Conservation (phyloP, 2,888 invertebrate genomes). For the Notodonta ziczac region DNA sequence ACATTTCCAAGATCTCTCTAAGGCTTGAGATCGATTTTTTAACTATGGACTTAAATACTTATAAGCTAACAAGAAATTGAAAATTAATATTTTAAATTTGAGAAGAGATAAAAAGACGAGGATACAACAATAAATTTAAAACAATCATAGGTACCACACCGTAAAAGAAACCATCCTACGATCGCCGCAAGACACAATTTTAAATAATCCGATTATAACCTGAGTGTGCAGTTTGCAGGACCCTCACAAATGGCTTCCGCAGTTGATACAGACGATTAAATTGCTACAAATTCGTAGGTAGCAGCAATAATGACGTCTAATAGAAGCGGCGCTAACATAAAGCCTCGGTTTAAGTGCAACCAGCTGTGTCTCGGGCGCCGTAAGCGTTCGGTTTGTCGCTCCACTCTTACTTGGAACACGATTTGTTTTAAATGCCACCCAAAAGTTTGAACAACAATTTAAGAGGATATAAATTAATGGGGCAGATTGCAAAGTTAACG, state of each 20-base stretch:
- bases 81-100: no score
- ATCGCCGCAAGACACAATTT: slow-evolving; percentile 1
- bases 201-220: slow-evolving; percentile 12
- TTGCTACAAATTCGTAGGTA: slow-evolving; percentile 58
- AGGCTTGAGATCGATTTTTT: no score
- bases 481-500: neutral
- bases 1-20: no score
- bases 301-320: slow-evolving; percentile 59
- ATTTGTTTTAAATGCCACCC: slow-evolving; percentile 51
- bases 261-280: slow-evolving; percentile 38
- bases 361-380: slow-evolving; percentile 65
- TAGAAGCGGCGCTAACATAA: slow-evolving; percentile 59
- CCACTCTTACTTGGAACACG: slow-evolving; percentile 52
- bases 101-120: no score
- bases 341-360: slow-evolving; percentile 64
- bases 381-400: slow-evolving; percentile 60
- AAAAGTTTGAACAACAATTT: slow-evolving; percentile 44
- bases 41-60: no score
- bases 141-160: no score
- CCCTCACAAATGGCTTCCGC: slow-evolving; percentile 16
- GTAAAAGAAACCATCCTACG: no score
- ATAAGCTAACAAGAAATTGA: no score
- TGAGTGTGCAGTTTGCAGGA: slow-evolving; percentile 24
- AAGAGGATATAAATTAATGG: slow-evolving; percentile 8
- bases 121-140: no score